phyloP scores from a whole-genome alignment of 2,113 vertebrate species.

The Triplophysa siluroides region DNA sequence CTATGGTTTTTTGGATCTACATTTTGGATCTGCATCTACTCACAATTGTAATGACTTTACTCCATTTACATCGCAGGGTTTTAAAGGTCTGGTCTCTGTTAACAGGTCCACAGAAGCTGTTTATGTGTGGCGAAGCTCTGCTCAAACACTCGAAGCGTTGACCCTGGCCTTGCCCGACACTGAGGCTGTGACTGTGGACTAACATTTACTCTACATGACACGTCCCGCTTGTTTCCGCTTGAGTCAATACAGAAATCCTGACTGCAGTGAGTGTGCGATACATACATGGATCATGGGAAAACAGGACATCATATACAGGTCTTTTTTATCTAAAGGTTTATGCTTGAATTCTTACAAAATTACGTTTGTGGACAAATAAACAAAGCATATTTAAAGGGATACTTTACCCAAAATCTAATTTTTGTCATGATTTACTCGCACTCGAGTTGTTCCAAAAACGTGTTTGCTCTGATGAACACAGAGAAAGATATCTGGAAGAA shows the following conservation, averaged over 20 bases:
- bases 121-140: conserved; percentile 11
- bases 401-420: no score
- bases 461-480: no score
- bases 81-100: conserved; percentile 10
- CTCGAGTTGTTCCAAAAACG: no score
- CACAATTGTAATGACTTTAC: no score
- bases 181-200: conserved; percentile 24
- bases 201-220: conserved; percentile 30
- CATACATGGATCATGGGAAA: not conserved
- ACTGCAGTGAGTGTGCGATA: conserved; percentile 17
- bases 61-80: no score
- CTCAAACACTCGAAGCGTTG: conserved; percentile 36
- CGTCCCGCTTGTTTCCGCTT: conserved; percentile 31
- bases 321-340: conserved; percentile 3
- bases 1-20: no score
- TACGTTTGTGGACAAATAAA: no score
- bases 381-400: no score
- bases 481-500: no score
- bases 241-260: conserved; percentile 34
- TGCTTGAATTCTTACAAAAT: not conserved
- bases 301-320: not conserved
- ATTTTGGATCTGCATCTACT: no score
- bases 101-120: not conserved
- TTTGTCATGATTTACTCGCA: no score
- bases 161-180: conserved; percentile 19